These are phyloP conservation scores for Danaus melanippus DNA, from an alignment of 1,140 invertebrate genomes.

Conservation along the genomic window DNA sequence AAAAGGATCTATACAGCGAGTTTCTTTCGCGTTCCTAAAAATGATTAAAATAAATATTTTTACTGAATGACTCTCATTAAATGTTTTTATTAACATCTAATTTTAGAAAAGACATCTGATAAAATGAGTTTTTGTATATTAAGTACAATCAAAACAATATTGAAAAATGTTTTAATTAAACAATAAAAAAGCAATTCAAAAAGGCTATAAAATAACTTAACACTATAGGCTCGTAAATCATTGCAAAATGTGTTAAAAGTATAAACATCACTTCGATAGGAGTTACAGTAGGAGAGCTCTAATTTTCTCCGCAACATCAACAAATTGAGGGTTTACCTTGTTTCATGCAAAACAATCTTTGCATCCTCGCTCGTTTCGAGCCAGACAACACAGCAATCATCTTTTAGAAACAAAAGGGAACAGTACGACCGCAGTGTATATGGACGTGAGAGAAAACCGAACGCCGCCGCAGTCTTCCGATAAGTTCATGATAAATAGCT, in stretches of 20 bases:
- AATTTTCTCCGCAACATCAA: constrained; percentile 22
- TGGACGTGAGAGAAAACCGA: constrained; percentile 50
- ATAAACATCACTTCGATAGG: constrained; percentile 13
- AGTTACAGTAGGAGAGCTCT: constrained; percentile 7
- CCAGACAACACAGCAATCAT: constrained; percentile 55
- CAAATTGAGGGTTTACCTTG: constrained; percentile 64
- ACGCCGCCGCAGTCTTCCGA: constrained; percentile 48
- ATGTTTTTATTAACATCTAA: too few species aligned
- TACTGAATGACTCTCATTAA: too few species aligned
- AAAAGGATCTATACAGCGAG: too few species aligned
- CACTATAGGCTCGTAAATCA: too few species aligned
- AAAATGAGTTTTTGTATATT: too few species aligned
- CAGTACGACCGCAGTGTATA: constrained; percentile 47
- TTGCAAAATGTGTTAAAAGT: constrained; percentile 5
- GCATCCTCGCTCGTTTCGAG: constrained; percentile 45
- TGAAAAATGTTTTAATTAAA: too few species aligned
- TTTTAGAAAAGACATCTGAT: too few species aligned
- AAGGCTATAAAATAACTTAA: too few species aligned
- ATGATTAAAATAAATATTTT: too few species aligned
- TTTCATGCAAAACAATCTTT: constrained; percentile 59
- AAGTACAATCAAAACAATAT: too few species aligned
- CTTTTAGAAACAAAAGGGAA: constrained; percentile 60
- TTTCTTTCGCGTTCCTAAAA: too few species aligned
- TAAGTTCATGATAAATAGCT: constrained; percentile 67
- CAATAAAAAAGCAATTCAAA: too few species aligned